These are phyloP conservation scores for Erannis defoliaria DNA, from an alignment of 2,888 invertebrate species.

Conservation along the genomic window DNA sequence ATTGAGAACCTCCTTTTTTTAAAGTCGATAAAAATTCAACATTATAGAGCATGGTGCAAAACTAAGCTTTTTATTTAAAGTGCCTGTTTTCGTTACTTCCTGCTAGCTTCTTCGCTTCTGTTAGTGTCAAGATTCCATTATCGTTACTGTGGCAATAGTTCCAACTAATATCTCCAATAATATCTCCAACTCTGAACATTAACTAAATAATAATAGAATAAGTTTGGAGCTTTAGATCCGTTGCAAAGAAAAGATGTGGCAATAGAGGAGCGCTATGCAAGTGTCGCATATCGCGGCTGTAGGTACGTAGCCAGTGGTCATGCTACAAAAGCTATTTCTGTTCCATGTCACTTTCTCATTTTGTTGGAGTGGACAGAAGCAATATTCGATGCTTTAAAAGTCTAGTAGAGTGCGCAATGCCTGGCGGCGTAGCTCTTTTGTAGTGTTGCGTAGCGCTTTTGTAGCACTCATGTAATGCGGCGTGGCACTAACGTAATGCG, in stretches of 20 bases:
- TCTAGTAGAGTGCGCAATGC: not conserved
- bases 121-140: not conserved
- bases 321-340: no score
- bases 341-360: no score
- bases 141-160: constrained; percentile 10
- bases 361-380: no score
- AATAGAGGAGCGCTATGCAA: no score
- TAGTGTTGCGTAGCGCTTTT: not conserved
- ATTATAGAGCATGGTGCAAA: no score
- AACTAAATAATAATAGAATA: not conserved
- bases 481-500: not conserved
- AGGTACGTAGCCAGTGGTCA: no score
- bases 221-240: not conserved
- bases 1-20: no score
- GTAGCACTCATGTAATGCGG: not conserved
- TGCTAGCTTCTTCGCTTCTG: not conserved
- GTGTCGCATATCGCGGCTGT: no score
- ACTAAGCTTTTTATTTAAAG: not conserved
- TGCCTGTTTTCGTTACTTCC: constrained; percentile 13
- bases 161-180: no score
- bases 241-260: not conserved
- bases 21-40: no score
- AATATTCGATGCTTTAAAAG: no score
- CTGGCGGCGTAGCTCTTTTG: not conserved
- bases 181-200: constrained; percentile 2